Evolutionary conservation across 1,140 invertebrate genomes (phyloP).

Genomic region (Drosophila simulans): DNA sequence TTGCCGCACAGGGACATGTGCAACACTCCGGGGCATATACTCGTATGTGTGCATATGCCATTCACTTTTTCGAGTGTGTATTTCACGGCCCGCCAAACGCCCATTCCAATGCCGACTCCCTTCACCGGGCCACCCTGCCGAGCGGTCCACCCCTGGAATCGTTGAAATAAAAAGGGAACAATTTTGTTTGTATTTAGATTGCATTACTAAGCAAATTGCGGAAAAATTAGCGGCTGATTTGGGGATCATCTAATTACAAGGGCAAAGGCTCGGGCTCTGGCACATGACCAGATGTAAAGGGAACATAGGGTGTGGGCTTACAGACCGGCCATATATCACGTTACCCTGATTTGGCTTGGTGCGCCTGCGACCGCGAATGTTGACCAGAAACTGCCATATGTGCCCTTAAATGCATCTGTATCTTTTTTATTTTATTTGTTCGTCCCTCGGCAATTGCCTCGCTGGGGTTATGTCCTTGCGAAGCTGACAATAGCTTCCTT

Average conservation of each 20-base stretch:
- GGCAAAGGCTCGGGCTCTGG: constrained; percentile 16
- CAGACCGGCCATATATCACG: constrained; percentile 59
- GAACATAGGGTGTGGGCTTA: neutral
- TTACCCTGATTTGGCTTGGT: constrained; percentile 65
- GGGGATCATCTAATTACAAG: constrained; percentile 84
- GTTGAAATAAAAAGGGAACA: constrained; percentile 47
- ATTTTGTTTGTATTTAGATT: constrained; percentile 85
- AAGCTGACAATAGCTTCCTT: neutral
- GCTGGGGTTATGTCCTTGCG: neutral
- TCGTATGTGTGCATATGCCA: constrained; percentile 73
- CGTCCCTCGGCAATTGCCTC: constrained; percentile 27
- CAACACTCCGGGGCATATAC: constrained; percentile 82
- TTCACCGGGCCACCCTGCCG: constrained; percentile 21
- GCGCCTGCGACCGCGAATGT: constrained; percentile 6
- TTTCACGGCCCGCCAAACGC: constrained; percentile 72
- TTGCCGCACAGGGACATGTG: constrained; percentile 83
- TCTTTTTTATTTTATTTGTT: constrained; percentile 52
- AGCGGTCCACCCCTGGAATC: constrained; percentile 32
- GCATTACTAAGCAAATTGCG: constrained; percentile 85
- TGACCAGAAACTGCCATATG: constrained; percentile 47
- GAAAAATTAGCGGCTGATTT: constrained; percentile 85
- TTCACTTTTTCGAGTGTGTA: constrained; percentile 71
- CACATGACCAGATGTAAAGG: constrained; percentile 14
- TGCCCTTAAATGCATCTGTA: constrained; percentile 68
- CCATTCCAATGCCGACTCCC: constrained; percentile 2